phyloP scores from a whole-genome alignment of 2,888 invertebrate genomes.

The Hypolimnas misippus region DNA sequence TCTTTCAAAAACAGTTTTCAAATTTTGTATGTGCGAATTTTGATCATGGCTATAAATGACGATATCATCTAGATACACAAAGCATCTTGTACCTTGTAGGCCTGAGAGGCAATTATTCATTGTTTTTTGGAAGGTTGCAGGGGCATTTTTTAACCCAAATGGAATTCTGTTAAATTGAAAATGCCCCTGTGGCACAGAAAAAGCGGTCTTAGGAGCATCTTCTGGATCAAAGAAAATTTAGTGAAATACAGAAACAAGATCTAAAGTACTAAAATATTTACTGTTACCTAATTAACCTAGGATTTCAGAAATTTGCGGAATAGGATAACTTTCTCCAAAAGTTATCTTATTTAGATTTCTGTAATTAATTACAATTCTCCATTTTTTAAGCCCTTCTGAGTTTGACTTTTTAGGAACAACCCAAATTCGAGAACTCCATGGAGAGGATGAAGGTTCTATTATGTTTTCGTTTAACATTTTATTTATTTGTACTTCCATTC shows the following conservation, averaged over 20 bases:
- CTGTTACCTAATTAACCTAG: slow-evolving; percentile 44
- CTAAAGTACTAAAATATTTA: slow-evolving; percentile 43
- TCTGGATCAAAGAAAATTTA: slow-evolving; percentile 22
- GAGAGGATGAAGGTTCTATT: slow-evolving; percentile 43
- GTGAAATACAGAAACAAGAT: slow-evolving; percentile 40
- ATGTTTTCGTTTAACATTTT: slow-evolving; percentile 45
- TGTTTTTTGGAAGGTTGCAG: no score
- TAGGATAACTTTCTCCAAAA: slow-evolving; percentile 44
- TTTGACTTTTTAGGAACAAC: slow-evolving; percentile 43
- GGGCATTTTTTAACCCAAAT: no score
- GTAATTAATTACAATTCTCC: slow-evolving; percentile 43
- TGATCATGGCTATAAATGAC: no score
- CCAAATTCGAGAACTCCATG: slow-evolving; percentile 44
- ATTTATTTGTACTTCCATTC: slow-evolving; percentile 37
- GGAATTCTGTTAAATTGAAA: no score
- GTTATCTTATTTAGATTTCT: slow-evolving; percentile 45
- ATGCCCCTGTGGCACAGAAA: no score
- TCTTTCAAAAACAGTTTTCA: no score
- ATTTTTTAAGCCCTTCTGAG: slow-evolving; percentile 41
- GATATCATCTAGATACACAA: no score
- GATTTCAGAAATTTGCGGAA: slow-evolving; percentile 45
- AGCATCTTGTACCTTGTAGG: no score
- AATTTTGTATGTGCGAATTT: no score
- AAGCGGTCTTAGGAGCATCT: no score
- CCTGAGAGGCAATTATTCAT: no score